These are phyloP conservation scores for Rhimphoctona megacephalus DNA, from an alignment of 2,888 invertebrate genomes.

Conservation along the genomic window DNA sequence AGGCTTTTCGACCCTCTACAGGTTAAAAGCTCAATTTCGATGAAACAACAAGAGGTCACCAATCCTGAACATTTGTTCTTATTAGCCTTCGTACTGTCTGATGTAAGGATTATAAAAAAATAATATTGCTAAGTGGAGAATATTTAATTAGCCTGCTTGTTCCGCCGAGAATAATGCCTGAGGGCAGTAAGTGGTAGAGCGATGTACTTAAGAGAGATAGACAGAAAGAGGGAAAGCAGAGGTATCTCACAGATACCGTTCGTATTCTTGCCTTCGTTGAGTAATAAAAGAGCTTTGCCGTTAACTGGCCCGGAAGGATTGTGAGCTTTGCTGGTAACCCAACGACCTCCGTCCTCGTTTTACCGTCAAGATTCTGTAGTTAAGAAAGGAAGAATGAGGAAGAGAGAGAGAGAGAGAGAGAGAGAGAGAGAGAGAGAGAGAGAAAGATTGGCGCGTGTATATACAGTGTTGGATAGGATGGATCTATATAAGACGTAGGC, in stretches of 20 bases:
- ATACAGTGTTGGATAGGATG: constrained; percentile 53
- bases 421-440: constrained; percentile 5
- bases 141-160: constrained; percentile 15
- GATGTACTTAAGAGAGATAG: constrained; percentile 17
- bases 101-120: constrained; percentile 4
- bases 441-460: constrained; percentile 42
- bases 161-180: background rate
- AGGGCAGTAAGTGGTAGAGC: constrained; percentile 12
- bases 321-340: constrained; percentile 68
- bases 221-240: background rate
- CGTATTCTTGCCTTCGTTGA: constrained; percentile 41
- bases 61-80: background rate
- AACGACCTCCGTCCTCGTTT: constrained; percentile 51
- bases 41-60: background rate
- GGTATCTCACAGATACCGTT: constrained; percentile 25
- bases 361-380: constrained; percentile 49
- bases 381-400: constrained; percentile 39
- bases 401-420: constrained; percentile 14
- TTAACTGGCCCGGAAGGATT: constrained; percentile 73
- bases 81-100: background rate
- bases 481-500: constrained; percentile 52
- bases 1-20: too few relatives aligned
- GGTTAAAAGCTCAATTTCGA: background rate
- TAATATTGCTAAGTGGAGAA: constrained; percentile 4
- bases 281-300: constrained; percentile 76